Evolutionary conservation across 1,140 invertebrate genomes (phyloP), one percentile per base, ranked within the genome.

Genomic region (Drosophila sechellia): DNA sequence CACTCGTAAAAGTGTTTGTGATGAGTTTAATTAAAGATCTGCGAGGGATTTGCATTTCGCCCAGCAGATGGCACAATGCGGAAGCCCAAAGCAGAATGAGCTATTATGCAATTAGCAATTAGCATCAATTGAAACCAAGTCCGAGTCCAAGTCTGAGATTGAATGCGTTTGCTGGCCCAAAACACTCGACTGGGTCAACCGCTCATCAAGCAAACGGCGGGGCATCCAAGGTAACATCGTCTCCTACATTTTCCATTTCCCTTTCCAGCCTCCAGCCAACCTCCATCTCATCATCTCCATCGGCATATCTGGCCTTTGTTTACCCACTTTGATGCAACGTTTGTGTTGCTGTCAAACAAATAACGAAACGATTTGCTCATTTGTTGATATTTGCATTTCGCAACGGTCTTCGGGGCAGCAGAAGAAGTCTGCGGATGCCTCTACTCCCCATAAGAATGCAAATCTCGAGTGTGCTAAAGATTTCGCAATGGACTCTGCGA

Each of bases 91-190:
- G 65, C 61, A 3, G 79, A 84, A 84, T 89, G 84, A 87, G 77
- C 75, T 90, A 89, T 89, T 89, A 89, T 84, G 85, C 84, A 89
- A 89, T 90, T 87, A 83, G 83, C 84, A 86, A 87, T 83, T 89
- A 90, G 85, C 85, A 84, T 90, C 87, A 90, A 87, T 87, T 87
- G 84, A 89, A 87, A 69, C 64, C 79, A 61, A 77, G 54, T 34
- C 17, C 40, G 63, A 60, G 43, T 15, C 27, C 25, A n/a, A 64
- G 43, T 22, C 37, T 15, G 31, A 20, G 11, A 43, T 40, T 39
- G 43, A 74, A 66, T 59, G 59, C 64, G 39, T 58, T 69, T 68
- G 70, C 84, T 86, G 84, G 74, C 81, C 53, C 65, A 85, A 66
- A 69, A 45, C 81, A 89, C 84, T 87, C 55, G 84, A 84, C 84